Conservation (phyloP, 53 echinoderm and acorn worm species). For the Henricia sp. region DNA sequence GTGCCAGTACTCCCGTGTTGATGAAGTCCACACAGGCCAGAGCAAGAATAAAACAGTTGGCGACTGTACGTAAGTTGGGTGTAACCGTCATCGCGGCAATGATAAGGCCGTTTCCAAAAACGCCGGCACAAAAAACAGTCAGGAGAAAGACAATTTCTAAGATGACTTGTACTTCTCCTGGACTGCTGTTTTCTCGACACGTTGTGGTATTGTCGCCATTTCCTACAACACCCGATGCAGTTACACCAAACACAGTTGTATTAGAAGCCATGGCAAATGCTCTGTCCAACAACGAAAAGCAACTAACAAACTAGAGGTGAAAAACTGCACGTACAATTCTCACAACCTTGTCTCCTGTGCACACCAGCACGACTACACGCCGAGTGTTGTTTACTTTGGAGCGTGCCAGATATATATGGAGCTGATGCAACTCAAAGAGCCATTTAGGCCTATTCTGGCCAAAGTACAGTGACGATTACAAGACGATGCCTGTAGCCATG, state of each 20-base stretch:
- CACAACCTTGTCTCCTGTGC: no score
- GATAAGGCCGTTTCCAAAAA: slow-evolving; percentile 83
- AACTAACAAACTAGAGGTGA: no score
- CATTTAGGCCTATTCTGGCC: no score
- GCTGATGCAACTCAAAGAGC: no score
- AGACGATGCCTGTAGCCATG: no score
- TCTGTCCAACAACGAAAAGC: no score
- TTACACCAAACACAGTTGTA: not conserved
- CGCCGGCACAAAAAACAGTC: slow-evolving; percentile 67
- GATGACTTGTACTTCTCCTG: slow-evolving; percentile 11
- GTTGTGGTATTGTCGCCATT: not conserved
- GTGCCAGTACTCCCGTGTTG: slow-evolving; percentile 58
- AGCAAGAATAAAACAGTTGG: slow-evolving; percentile 80
- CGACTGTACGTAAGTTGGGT: slow-evolving; percentile 63
- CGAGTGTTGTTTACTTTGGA: no score
- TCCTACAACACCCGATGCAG: not conserved
- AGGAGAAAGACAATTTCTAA: slow-evolving; percentile 68
- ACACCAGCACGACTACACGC: no score
- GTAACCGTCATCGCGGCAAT: slow-evolving; percentile 78
- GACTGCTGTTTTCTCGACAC: slow-evolving; percentile 2
- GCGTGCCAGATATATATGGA: no score
- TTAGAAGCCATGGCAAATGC: not conserved
- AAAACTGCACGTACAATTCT: no score
- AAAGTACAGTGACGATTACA: no score
- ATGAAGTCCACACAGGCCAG: slow-evolving; percentile 79